Evolutionary conservation across 2,113 vertebrate species (phyloP).

Genomic region (Actenoides lindsayi): DNA sequence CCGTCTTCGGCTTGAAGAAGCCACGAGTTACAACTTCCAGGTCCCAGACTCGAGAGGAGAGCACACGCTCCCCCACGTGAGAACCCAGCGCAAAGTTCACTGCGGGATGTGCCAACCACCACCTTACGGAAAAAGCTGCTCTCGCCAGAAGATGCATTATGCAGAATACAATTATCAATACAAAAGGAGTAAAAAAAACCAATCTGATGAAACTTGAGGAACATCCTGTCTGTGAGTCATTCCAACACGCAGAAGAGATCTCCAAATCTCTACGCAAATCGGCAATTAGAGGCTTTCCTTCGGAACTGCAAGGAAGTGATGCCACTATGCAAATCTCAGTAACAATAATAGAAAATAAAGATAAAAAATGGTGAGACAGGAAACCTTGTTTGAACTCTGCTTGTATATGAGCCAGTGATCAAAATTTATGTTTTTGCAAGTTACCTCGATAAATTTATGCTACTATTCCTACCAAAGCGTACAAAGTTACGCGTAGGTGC

Average conservation of each 20-base stretch:
- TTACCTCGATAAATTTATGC: conserved; percentile 31
- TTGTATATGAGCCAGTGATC: background rate
- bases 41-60: background rate
- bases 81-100: conserved; percentile 11
- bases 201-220: conserved; percentile 50
- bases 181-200: conserved; percentile 24
- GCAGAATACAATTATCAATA: background rate
- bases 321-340: conserved; percentile 31
- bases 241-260: background rate
- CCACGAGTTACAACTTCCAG: background rate
- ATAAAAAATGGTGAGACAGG: background rate
- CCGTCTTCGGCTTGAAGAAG: background rate
- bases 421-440: conserved; percentile 12
- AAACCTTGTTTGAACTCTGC: conserved; percentile 32
- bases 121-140: conserved; percentile 2
- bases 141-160: background rate
- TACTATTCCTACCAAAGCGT: conserved; percentile 44
- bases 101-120: conserved; percentile 11
- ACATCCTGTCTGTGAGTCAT: conserved; percentile 32
- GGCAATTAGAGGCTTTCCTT: conserved; percentile 54
- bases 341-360: background rate
- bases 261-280: conserved; percentile 45
- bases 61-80: background rate
- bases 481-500: conserved; percentile 19
- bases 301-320: conserved; percentile 24